Base-by-base conservation (phyloP, 2,888 invertebrate genomes). In the Nomada lathburiana region DNA sequence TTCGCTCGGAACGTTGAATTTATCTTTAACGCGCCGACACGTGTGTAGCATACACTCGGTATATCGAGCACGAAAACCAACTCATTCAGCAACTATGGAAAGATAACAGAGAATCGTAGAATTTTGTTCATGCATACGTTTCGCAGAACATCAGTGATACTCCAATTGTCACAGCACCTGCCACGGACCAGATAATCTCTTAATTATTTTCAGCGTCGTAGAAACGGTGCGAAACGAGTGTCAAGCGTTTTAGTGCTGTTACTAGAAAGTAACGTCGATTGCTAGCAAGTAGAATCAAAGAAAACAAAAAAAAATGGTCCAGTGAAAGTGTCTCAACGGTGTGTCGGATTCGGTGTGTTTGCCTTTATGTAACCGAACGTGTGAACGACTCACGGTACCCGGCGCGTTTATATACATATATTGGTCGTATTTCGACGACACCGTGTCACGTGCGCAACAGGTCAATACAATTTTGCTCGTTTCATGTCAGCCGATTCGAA, bases 241-340 rank as follows among this genome's bases (percentile, higher is more conserved):
- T 72, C 73, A 53, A 53, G 57, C 57, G 59, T 76, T 79, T 82
- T 69, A 80, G 84, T 80, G 81, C 81, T 74, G 82, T 76, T 82
- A 85, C 79, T 86, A 86, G 86, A 86, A 86, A 86, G 86, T 82
- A 78, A 77, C 71, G 62, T 77, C 80, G 82, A 80, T 76, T 73
- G 64, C 57, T 65, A 44, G 68, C 53, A 55, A 70, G 65, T 59
- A 63, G 76, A 74, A 73, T 75, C 65, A 74, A 75, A 50, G 60
- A 62, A 65, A 65, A 53, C 7, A 55, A 44, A 57, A 62, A 62
- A 80, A 73, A 86, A 81, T 80, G 80, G 85, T 85, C 86, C 83
- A 86, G 86, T 85, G 86, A 86, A 86, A 86, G 86, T 86, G 84
- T 84, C 82, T 72, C 77, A 68, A 42, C 50, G 29, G 57, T 60